Base-by-base conservation (phyloP, 2,797 vertebrate species). In the Tokudaia muenninki region DNA sequence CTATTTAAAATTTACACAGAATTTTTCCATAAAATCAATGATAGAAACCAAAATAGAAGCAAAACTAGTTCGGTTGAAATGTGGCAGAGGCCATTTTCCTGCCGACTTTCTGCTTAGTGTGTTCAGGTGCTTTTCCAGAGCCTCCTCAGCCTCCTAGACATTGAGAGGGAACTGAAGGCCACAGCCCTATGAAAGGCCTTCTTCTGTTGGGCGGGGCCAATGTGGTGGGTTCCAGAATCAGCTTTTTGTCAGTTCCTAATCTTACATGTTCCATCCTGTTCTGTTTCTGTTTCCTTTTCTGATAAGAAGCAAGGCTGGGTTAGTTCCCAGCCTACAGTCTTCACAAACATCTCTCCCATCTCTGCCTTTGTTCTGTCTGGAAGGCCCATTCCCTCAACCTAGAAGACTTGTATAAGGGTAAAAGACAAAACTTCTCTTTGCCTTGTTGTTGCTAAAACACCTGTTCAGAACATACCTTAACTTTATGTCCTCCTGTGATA, bases 11-110 rank as follows among this genome's bases (percentile, higher is more conserved):
- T 26, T 92, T 88, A 61, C 59, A 92, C 34, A 70, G 90, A 96
- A 89, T 22, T 74, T 93, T 94, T 92, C 90, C 67, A 47, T 59
- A 79, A 90, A 96, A 90, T 78, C 87, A 93, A 55, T 89, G 65
- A 86, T 83, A 81, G 1, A 92, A 95, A 93, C 65, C 91, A 77
- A 79, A 92, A 91, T n/a, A 89, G 55, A 96, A 94, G 22, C 87
- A 92, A 96, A 95, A n/a, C 52, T 88, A 57, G 94, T 96, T 70
- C 92, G 29, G 87, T 96, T 82, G 80, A 87, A 84, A 83, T 87
- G 87, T 95, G 63, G 47, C 63, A 74, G 44, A 90, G 87, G 61
- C 63, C 8, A 2, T 94, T 86, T 82, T 87, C 87, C 87, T 90
- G 75, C 93, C 84, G 41, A 78, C 77, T 81, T 75, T 90, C 87